phyloP scores from a whole-genome alignment of 2,888 invertebrate genomes.

The Cetonia aurata region DNA sequence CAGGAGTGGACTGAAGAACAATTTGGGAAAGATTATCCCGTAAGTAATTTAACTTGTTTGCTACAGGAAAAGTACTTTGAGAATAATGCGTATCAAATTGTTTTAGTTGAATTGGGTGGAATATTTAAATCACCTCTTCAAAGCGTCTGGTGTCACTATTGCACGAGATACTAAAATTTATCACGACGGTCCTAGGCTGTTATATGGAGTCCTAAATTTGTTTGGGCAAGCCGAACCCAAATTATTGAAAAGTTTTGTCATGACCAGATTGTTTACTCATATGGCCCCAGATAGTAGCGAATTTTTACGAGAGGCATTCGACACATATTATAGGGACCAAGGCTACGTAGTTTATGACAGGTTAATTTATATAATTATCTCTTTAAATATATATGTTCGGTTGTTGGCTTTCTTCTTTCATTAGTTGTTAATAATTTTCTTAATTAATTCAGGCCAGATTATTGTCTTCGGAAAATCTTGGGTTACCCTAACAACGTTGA shows the following conservation, averaged over 20 bases:
- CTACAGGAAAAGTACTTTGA: too few relatives aligned
- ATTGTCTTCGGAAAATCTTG: conserved; percentile 63
- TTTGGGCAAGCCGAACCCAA: conserved; percentile 57
- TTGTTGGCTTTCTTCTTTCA: too few relatives aligned
- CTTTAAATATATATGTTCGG: too few relatives aligned
- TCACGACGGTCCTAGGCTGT: conserved; percentile 45
- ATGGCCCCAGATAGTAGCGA: conserved; percentile 62
- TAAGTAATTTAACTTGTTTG: conserved; percentile 29
- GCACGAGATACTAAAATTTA: conserved; percentile 56
- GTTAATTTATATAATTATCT: conserved; percentile 46
- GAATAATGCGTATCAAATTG: background rate
- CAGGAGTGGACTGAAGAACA: conserved; percentile 55
- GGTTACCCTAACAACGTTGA: conserved; percentile 57
- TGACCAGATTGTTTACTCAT: conserved; percentile 61
- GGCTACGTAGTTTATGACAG: conserved; percentile 54
- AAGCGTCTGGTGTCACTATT: conserved; percentile 57
- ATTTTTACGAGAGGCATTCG: conserved; percentile 58
- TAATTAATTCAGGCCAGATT: conserved; percentile 58
- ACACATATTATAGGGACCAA: conserved; percentile 57
- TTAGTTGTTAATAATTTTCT: conserved; percentile 14
- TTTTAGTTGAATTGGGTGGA: conserved; percentile 63
- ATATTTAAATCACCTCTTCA: conserved; percentile 59
- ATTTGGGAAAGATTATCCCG: conserved; percentile 48
- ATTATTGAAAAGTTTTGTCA: conserved; percentile 61
- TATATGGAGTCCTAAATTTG: conserved; percentile 61